Conservation (phyloP, 1,140 invertebrate genomes). For the Cotesia typhae region DNA sequence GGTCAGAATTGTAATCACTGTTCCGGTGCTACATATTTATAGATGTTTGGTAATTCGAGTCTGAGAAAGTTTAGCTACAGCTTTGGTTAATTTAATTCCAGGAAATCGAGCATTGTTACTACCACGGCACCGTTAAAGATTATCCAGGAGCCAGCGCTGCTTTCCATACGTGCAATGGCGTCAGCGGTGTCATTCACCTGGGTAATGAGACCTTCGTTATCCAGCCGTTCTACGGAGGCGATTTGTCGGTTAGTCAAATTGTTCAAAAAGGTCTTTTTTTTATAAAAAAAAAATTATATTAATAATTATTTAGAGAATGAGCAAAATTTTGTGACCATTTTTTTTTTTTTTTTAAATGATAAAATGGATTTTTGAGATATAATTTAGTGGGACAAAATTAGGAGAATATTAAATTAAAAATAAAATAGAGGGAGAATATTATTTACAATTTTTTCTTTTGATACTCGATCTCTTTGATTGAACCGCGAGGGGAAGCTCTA, state of each 20-base stretch:
- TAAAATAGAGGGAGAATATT: conserved; percentile 4
- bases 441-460: conserved; percentile 3
- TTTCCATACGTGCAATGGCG: conserved; percentile 96
- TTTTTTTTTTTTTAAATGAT: too few species aligned
- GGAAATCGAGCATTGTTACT: conserved; percentile 97
- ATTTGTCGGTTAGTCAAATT: conserved; percentile 87
- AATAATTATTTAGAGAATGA: too few species aligned
- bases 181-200: conserved; percentile 95
- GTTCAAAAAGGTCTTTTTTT: conserved; percentile 15
- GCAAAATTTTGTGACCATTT: too few species aligned
- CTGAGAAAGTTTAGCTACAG: too few species aligned
- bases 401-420: too few species aligned
- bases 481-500: too few species aligned
- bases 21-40: not conserved
- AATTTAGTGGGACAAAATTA: too few species aligned
- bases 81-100: conserved; percentile 63
- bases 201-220: conserved; percentile 97
- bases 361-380: too few species aligned
- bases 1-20: too few species aligned
- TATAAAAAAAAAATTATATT: too few species aligned
- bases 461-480: conserved; percentile 18
- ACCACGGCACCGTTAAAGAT: conserved; percentile 93
- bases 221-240: conserved; percentile 94
- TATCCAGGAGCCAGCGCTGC: conserved; percentile 95
- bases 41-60: conserved; percentile 7